Percentiles rank a stretch among this genome's conserved stretches.
These are phyloP conservation scores for Acrobasis repandana DNA, from an alignment of 2,888 invertebrate species.

Conservation along the genomic window DNA sequence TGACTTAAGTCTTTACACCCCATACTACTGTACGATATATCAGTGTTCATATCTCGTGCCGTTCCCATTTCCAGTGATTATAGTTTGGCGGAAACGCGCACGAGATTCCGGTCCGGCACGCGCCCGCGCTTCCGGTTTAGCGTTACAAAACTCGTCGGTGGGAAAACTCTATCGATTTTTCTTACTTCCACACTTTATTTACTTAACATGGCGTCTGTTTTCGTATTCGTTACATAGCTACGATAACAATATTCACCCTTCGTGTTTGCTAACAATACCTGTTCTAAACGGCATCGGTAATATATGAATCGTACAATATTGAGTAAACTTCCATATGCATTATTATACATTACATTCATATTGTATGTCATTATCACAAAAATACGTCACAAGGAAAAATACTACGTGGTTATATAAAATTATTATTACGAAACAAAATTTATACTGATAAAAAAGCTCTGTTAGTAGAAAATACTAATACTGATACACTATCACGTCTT, in stretches of 20 bases:
- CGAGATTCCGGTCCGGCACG: constrained; percentile 52
- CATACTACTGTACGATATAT: not conserved
- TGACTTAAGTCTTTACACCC: not conserved
- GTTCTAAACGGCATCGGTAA: too few relatives aligned
- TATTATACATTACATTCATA: too few relatives aligned
- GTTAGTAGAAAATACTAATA: too few relatives aligned
- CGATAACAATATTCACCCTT: not conserved
- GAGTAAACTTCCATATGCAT: too few relatives aligned
- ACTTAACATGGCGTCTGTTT: not conserved
- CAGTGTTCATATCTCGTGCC: constrained; percentile 12
- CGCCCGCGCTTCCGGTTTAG: constrained; percentile 49
- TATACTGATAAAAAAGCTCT: too few relatives aligned
- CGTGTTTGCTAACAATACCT: not conserved
- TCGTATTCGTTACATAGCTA: not conserved
- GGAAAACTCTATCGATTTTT: constrained; percentile 67
- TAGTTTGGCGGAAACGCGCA: constrained; percentile 46
- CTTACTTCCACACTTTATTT: constrained; percentile 13
- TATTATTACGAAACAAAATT: too few relatives aligned
- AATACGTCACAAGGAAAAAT: too few relatives aligned
- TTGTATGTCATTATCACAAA: too few relatives aligned
- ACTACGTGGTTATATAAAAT: too few relatives aligned
- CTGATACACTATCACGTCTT: too few relatives aligned
- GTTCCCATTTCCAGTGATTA: constrained; percentile 22
- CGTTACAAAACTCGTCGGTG: constrained; percentile 51
- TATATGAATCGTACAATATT: too few relatives aligned